phyloP scores from a whole-genome alignment of 37 sponge, comb jelly and placozoan genomes.

The Aplysina aerophoba region DNA sequence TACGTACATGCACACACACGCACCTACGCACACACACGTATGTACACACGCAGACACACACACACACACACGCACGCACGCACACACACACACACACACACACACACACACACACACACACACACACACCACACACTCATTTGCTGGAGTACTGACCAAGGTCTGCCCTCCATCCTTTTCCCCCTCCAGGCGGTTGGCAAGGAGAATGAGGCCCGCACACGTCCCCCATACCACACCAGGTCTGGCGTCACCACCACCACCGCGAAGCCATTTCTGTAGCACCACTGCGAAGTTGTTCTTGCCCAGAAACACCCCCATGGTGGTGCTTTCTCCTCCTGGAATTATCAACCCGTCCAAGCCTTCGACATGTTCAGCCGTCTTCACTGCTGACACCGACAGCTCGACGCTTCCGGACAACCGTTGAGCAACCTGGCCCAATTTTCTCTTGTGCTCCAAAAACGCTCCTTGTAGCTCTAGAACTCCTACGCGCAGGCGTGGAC shows the following conservation, averaged over 20 bases:
- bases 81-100: neutral
- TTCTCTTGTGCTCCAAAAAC: constrained; percentile 67
- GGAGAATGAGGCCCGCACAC: constrained; percentile 78
- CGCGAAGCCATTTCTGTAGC: constrained; percentile 39
- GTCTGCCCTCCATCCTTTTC: constrained; percentile 80
- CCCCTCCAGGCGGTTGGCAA: constrained; percentile 52
- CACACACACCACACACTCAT: too few relatives aligned
- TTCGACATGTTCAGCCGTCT: constrained; percentile 39
- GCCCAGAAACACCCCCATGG: constrained; percentile 70
- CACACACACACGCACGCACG: neutral
- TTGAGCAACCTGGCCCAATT: constrained; percentile 40
- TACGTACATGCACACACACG: neutral
- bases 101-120: constrained; percentile 14
- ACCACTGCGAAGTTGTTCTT: constrained; percentile 58
- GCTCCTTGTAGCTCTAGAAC: constrained; percentile 78
- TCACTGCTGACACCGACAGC: constrained; percentile 34
- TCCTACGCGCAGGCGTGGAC: constrained; percentile 26
- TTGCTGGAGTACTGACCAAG: constrained; percentile 39
- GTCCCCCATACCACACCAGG: constrained; percentile 74
- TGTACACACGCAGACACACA: neutral
- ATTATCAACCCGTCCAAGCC: constrained; percentile 69
- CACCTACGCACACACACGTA: neutral
- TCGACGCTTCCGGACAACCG: neutral
- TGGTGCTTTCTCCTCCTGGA: constrained; percentile 87
- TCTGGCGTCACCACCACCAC: constrained; percentile 2